phyloP scores from a whole-genome alignment of 2,888 invertebrate species.

The Athalia rosae region DNA sequence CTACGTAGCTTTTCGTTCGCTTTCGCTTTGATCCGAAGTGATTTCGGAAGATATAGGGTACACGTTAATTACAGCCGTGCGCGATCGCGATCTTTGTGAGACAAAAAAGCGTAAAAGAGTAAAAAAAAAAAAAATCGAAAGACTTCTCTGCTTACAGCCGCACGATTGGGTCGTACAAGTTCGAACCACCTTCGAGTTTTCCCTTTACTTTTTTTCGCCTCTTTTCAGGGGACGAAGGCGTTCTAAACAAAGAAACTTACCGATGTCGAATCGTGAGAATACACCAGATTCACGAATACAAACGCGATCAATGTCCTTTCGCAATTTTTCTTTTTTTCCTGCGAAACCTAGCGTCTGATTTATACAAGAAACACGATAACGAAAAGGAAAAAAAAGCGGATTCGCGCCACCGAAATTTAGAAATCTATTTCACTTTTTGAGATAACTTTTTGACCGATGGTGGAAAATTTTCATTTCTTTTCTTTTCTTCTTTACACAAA shows the following conservation, averaged over 20 bases:
- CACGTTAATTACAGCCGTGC: no score
- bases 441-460: no score
- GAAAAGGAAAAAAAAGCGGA: no score
- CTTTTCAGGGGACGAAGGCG: background rate
- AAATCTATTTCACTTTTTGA: no score
- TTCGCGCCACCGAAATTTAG: no score
- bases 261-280: conserved; percentile 2
- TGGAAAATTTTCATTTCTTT: no score
- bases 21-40: conserved; percentile 27
- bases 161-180: conserved; percentile 9
- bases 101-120: conserved; percentile 7
- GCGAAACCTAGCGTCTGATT: no score
- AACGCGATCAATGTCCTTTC: conserved; percentile 1
- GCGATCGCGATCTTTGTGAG: background rate
- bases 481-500: no score
- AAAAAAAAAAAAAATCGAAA: conserved; percentile 40
- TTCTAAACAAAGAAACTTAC: conserved; percentile 14
- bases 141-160: background rate
- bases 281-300: conserved; percentile 12
- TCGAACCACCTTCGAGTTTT: conserved; percentile 7
- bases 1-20: background rate
- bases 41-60: conserved; percentile 1
- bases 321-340: conserved; percentile 2
- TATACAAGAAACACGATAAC: no score
- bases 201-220: no score